Conservation (phyloP, 2,113 vertebrate genomes). For the Pantherophis guttatus region DNA sequence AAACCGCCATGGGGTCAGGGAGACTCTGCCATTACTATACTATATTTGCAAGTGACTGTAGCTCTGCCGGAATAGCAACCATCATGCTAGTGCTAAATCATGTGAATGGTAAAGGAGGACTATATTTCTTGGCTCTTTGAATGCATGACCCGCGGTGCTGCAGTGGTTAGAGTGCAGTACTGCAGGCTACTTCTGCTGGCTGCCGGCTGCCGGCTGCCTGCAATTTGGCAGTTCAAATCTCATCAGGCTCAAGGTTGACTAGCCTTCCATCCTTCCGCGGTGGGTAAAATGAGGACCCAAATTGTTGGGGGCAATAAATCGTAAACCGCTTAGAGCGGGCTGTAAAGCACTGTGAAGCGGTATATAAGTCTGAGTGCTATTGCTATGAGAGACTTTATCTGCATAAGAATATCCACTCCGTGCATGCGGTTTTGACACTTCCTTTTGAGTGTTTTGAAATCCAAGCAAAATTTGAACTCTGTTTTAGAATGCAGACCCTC, state of each 20-base stretch:
- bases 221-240: too few relatives aligned
- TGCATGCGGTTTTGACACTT: background rate
- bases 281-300: too few relatives aligned
- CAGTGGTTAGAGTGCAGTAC: too few relatives aligned
- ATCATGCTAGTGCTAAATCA: background rate
- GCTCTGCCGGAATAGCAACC: background rate
- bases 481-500: background rate
- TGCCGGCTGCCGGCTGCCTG: too few relatives aligned
- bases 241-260: too few relatives aligned
- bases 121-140: background rate
- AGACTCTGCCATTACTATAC: background rate
- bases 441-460: background rate
- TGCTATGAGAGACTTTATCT: background rate
- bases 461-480: background rate
- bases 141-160: background rate
- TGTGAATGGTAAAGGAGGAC: background rate
- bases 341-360: too few relatives aligned
- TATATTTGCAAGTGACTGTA: background rate
- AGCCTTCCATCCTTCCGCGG: too few relatives aligned
- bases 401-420: background rate
- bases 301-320: too few relatives aligned
- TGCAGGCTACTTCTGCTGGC: too few relatives aligned
- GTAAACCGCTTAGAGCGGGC: too few relatives aligned
- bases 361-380: too few relatives aligned
- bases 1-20: background rate